These are phyloP conservation scores for Tragelaphus scriptus DNA, from an alignment of 2,113 vertebrate species.

Conservation along the genomic window DNA sequence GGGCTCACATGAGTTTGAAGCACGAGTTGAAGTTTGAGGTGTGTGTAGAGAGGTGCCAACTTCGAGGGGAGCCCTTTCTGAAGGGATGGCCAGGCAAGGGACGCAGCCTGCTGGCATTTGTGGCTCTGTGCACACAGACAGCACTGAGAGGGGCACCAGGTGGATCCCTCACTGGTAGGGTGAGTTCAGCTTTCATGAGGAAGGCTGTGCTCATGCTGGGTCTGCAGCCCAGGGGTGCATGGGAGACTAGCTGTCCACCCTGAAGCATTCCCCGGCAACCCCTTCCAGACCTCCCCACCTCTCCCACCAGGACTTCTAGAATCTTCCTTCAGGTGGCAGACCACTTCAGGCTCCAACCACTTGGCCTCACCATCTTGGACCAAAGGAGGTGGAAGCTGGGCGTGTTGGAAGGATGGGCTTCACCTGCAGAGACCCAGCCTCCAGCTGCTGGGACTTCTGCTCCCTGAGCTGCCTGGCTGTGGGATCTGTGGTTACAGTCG, in stretches of 20 bases:
- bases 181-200: background rate
- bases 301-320: background rate
- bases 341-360: background rate
- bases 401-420: accelerated
- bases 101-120: accelerated
- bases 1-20: background rate
- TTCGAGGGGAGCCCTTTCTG: background rate
- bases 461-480: background rate
- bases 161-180: background rate
- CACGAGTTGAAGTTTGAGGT: background rate
- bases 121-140: background rate
- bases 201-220: background rate
- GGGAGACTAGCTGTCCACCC: background rate
- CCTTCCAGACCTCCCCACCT: background rate
- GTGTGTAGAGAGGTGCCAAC: background rate
- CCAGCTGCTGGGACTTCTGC: background rate
- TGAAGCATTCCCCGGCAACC: accelerated
- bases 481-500: accelerated
- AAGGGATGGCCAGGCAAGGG: background rate
- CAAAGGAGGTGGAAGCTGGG: background rate
- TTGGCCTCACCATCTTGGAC: background rate
- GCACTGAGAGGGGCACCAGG: background rate
- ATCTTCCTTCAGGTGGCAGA: background rate
- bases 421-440: background rate
- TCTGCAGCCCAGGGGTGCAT: background rate